Base-by-base conservation (phyloP, 1,140 invertebrate genomes). In the Drosophila littoralis region DNA sequence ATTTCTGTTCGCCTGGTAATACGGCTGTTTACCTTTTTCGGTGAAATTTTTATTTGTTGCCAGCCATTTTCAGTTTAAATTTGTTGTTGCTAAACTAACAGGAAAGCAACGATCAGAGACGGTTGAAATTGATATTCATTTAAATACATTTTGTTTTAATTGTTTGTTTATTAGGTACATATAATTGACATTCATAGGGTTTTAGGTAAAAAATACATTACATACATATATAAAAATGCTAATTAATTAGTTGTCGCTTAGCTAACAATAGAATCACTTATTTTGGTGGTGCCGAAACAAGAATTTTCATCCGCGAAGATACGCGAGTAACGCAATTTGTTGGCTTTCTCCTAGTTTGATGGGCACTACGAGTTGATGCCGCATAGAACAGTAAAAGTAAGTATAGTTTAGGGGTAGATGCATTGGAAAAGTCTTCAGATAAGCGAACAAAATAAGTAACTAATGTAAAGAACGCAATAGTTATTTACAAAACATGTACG, bases 81-180 rank as follows among this genome's bases (percentile, higher is more conserved):
- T 42, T 6, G 10, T 10, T 10, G 9, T n/a, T 42, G n/a, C 40
- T 5, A n/a, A 40, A 40, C 12, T 12, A 40, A 40, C 38, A 40
- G 38, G 38, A 40, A 40, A 40, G 38, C 10, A 40, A 12, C 36
- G 9, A 38, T 4, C 3, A 28, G 22, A 28, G 22, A 28, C 22
- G 22, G 22, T 5, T 5, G 22, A 28, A 28, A 28, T 28, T 28
- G 22, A 28, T 5, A 28, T 5, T 28, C 22, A 28, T 3, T 22
- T 22, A 12, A 28, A 5, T 48, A 7, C 4, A 35, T 2, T 13
- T 2, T n/a, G 13, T 17, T 52, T 52, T 43, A 13, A 63, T 42
- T 66, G 46, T 79, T 66, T 77, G 59, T 83, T 84, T 79, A 83
- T 83, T 83, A 79, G 66, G 43, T 69, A 79, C 82, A 72, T 48